phyloP scores from a whole-genome alignment of 2,797 vertebrate genomes.

The Propithecus deckenii region DNA sequence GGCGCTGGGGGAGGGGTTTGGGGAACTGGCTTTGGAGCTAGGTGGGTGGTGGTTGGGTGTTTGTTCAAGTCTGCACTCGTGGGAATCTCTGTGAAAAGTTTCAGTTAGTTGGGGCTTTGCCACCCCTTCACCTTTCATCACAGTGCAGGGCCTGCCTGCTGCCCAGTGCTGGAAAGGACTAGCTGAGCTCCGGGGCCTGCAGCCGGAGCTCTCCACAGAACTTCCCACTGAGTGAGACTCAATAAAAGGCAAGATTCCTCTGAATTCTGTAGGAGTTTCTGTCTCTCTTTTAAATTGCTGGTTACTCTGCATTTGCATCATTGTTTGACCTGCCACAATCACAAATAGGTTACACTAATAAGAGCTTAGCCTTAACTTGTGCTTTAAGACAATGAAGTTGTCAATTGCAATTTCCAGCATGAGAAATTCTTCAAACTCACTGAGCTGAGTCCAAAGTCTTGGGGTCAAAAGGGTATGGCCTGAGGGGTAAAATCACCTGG shows the following conservation, averaged over 20 bases:
- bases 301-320: background rate
- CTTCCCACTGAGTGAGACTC: background rate
- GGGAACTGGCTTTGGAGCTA: slow-evolving; percentile 28
- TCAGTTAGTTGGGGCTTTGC: slow-evolving; percentile 41
- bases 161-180: background rate
- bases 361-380: background rate
- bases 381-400: slow-evolving; percentile 44
- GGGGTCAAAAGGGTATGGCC: slow-evolving; percentile 32
- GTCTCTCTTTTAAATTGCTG: background rate
- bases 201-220: background rate
- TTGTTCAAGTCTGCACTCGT: slow-evolving; percentile 9
- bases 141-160: background rate
- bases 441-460: background rate
- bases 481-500: background rate
- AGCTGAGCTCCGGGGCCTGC: background rate
- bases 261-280: background rate
- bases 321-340: slow-evolving; percentile 14
- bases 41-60: slow-evolving; percentile 30
- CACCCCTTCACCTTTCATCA: background rate
- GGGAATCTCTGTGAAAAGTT: slow-evolving; percentile 23
- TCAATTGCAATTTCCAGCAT: background rate
- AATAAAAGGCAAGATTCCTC: background rate
- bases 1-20: background rate
- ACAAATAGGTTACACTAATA: background rate
- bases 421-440: slow-evolving; percentile 29